Evolutionary conservation across 1,140 invertebrate genomes (phyloP), one percentile per base, ranked within the genome.

Genomic region (Papilio polyxenes): DNA sequence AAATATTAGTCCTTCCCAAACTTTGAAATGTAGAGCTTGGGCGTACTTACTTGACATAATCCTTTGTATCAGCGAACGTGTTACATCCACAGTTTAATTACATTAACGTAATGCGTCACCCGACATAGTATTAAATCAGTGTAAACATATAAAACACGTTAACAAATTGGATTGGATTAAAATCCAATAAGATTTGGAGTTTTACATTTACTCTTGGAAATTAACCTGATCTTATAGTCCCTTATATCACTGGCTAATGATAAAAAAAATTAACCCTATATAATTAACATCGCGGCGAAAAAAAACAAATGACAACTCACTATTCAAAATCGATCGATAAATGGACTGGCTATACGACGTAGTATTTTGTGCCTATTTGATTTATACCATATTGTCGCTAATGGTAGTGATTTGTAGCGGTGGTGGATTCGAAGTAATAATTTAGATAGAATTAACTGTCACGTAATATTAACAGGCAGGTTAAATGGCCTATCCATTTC

Each of bases 41-140:
- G 31, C 7, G 37, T 72, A 23, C 31, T 37, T 31, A 37, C 62
- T 2, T 37, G 65, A 20, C 6, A 59, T 59, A 59, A 72, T 72
- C 11, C 23, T 65, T 13, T 72, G 13, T 40, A 11, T 37, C 65
- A 20, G 59, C 37, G 65, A 72, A 37, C 65, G 31, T 31, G 65
- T 72, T 72, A 72, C 65, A 72, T 23, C 59, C 31, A 72, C 5
- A 72, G 1, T 72, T 72, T 72, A 72, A 72, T 72, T 72, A 37
- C 65, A 72, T 72, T 72, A 72, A 72, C 31, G 65, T 72, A 72
- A 40, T 72, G 31, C 65, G 13, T 72, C 13, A 8, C 1, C 53
- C 62, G 15, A 72, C 65, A 72, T 72, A 31, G 11, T 40, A 37
- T 72, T 72, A 72, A 72, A 23, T 56, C 53, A 56, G 15, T 62